phyloP scores from a whole-genome alignment of 2,888 invertebrate species.

The Caenorhabditis sp. region DNA sequence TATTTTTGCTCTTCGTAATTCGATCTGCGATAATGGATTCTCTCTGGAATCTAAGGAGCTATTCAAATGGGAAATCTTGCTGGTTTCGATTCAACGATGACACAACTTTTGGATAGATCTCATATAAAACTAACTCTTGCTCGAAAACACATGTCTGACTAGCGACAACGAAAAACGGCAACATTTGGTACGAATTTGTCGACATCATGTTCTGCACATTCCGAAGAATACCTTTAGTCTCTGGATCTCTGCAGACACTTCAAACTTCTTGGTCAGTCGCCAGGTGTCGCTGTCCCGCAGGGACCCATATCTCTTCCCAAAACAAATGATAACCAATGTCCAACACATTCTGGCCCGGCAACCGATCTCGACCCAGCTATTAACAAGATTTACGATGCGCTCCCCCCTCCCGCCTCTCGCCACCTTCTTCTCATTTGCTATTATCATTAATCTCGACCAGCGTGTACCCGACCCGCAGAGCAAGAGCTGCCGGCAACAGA shows the following conservation, averaged over 20 bases:
- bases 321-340: slow-evolving; percentile 54
- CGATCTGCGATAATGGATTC: slow-evolving; percentile 48
- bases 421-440: slow-evolving; percentile 29
- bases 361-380: slow-evolving; percentile 32
- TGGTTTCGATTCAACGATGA: too few species aligned
- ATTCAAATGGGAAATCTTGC: too few species aligned
- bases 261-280: too few species aligned
- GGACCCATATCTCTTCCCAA: slow-evolving; percentile 41
- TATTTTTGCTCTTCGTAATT: slow-evolving; percentile 51
- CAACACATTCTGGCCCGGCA: slow-evolving; percentile 8
- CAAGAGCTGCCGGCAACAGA: slow-evolving; percentile 19
- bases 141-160: slow-evolving; percentile 41
- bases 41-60: slow-evolving; percentile 3
- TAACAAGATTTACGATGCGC: slow-evolving; percentile 53
- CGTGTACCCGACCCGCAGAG: slow-evolving; percentile 45
- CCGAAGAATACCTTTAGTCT: too few species aligned
- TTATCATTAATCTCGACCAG: slow-evolving; percentile 47
- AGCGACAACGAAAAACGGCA: slow-evolving; percentile 25
- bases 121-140: slow-evolving; percentile 29
- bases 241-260: slow-evolving; percentile 6
- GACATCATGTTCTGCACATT: too few species aligned
- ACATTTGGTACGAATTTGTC: slow-evolving; percentile 43
- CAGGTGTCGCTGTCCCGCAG: neutral
- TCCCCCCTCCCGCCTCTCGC: neutral
- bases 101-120: slow-evolving; percentile 3